Conservation (phyloP, 1,140 invertebrate species). For the Lysiphlebus fabarum region DNA sequence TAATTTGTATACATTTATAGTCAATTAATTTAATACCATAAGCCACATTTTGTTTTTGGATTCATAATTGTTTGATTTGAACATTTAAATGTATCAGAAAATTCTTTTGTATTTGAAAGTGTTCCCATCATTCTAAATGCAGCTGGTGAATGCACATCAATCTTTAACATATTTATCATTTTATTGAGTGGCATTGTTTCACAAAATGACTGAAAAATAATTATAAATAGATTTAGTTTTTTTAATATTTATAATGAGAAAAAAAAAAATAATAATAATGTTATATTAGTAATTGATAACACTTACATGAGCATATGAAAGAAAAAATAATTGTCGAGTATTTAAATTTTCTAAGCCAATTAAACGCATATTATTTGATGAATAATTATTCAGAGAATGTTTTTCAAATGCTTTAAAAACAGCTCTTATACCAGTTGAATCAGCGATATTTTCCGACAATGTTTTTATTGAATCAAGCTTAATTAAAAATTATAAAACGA, state of each 20-base stretch:
- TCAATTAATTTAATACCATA: conserved; percentile 12
- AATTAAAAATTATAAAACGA: conserved; percentile 6
- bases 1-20: too few species aligned
- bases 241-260: too few species aligned
- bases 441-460: conserved; percentile 15
- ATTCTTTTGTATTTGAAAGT: conserved; percentile 8
- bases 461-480: conserved; percentile 1
- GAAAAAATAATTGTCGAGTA: conserved; percentile 7
- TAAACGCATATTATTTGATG: neutral
- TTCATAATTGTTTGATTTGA: conserved; percentile 7
- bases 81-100: conserved; percentile 10
- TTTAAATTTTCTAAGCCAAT: conserved; percentile 17
- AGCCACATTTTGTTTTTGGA: conserved; percentile 12
- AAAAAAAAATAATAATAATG: too few species aligned
- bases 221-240: neutral
- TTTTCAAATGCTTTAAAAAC: conserved; percentile 11
- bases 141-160: conserved; percentile 2
- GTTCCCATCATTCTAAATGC: conserved; percentile 8
- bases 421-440: conserved; percentile 16
- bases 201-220: conserved; percentile 6
- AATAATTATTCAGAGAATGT: neutral
- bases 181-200: neutral
- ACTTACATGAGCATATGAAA: conserved; percentile 13
- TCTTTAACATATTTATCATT: neutral
- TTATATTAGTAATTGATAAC: too few species aligned